phyloP scores from a whole-genome alignment of 2,888 invertebrate species.

The Synanthedon vespiformis region DNA sequence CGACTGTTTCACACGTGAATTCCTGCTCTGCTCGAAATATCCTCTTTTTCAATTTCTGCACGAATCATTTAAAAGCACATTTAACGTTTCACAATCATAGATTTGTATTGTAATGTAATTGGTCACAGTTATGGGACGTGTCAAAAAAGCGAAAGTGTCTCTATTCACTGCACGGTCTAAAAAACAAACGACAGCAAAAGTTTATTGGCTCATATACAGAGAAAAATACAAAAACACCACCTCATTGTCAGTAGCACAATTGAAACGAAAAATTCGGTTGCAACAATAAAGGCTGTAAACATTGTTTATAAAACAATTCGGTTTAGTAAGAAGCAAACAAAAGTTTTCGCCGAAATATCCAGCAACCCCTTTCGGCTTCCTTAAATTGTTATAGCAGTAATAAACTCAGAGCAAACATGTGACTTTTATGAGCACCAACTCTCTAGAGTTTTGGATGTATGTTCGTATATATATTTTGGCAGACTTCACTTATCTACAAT shows the following conservation, averaged over 20 bases:
- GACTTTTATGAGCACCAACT: conserved; percentile 62
- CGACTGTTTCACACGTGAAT: neutral
- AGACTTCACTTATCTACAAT: too few species aligned
- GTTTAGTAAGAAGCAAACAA: conserved; percentile 51
- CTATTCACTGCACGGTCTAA: too few species aligned
- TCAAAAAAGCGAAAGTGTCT: too few species aligned
- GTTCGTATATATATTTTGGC: too few species aligned
- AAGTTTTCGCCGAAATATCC: conserved; percentile 58
- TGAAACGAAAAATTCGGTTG: conserved; percentile 16
- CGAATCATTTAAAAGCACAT: too few species aligned
- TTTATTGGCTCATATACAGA: too few species aligned
- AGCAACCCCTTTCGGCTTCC: conserved; percentile 63
- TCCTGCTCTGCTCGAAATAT: neutral
- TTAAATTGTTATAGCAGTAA: conserved; percentile 67
- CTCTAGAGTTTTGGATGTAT: conserved; percentile 43
- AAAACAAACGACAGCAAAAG: too few species aligned
- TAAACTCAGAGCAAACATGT: conserved; percentile 60
- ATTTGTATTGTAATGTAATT: too few species aligned
- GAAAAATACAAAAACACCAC: too few species aligned
- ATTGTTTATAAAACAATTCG: conserved; percentile 67
- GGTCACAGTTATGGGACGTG: too few species aligned
- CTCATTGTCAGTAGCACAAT: neutral
- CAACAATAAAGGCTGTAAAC: conserved; percentile 58
- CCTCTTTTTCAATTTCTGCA: neutral
- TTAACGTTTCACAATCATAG: too few species aligned